Conservation (phyloP, 2,113 vertebrate genomes). For the Oncorhynchus masou region DNA sequence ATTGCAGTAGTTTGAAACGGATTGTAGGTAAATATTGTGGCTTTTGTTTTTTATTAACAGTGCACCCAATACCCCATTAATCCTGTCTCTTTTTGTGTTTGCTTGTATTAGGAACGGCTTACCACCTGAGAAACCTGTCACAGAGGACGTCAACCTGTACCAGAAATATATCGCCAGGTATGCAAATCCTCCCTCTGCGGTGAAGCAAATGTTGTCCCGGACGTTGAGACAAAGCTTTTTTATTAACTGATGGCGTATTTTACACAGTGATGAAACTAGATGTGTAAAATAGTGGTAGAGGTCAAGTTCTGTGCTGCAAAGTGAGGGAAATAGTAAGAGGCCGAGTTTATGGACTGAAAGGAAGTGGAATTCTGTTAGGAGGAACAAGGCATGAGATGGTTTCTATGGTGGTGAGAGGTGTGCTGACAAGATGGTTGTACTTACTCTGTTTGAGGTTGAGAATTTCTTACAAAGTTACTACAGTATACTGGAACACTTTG, state of each 20-base stretch:
- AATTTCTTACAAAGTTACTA: neutral
- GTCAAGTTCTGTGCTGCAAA: conserved; percentile 46
- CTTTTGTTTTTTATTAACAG: conserved; percentile 80
- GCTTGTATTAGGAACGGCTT: conserved; percentile 92
- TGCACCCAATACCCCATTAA: conserved; percentile 67
- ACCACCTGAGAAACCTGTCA: conserved; percentile 94
- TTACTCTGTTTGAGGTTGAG: neutral
- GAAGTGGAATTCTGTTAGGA: conserved; percentile 38
- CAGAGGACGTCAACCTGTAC: conserved; percentile 98
- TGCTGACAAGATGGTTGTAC: neutral
- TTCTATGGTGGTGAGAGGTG: conserved; percentile 43
- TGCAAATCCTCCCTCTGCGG: conserved; percentile 71
- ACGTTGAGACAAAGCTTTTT: conserved; percentile 48
- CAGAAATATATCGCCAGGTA: conserved; percentile 99
- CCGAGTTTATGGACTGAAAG: conserved; percentile 63
- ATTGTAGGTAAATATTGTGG: conserved; percentile 77
- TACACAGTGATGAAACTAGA: conserved; percentile 34
- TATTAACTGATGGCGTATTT: conserved; percentile 54
- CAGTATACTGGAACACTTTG: neutral
- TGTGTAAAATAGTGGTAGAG: conserved; percentile 33
- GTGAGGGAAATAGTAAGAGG: conserved; percentile 54
- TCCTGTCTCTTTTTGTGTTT: conserved; percentile 78
- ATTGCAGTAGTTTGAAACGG: conserved; percentile 73
- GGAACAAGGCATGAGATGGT: conserved; percentile 60
- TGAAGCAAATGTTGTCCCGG: conserved; percentile 37